Evolutionary conservation across 2,888 invertebrate genomes (phyloP), one percentile per base, ranked within the genome.

Genomic region (Drosophila nr. medialis): DNA sequence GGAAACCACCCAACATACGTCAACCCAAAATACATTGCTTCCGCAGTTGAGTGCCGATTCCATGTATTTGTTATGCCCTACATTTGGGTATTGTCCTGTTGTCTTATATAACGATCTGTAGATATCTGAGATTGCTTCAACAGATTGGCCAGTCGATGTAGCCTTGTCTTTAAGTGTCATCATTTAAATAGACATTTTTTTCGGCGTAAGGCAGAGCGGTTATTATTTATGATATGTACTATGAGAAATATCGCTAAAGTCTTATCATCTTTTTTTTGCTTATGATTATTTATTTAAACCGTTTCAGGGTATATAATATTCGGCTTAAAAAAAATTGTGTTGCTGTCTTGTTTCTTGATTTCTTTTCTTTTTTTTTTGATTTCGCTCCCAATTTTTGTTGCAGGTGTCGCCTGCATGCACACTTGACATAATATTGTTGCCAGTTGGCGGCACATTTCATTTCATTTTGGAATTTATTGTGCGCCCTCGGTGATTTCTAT

Each of bases 381-480:
- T 71, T 50, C 36, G 55, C 58, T 58, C 32, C 40, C 36, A 64
- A 54, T 65, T 65, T 64, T 27, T 65, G 72, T 38, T 82, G 82
- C 83, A 83, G 83, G 83, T 81, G 81, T 77, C 80, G 66, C 67
- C 74, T 70, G 77, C 64, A 65, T 64, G 77, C 73, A 70, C 63
- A 79, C 81, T 80, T 80, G 78, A 79, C 79, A 77, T 79, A 81
- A 79, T 79, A 81, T 63, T 77, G 77, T 63, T 79, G 80, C 75
- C 80, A 80, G 72, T 80, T 80, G 75, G 72, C 66, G 69, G 75
- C 76, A 65, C 69, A 79, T 82, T 79, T 79, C 71, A 79, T 79
- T 80, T 77, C 67, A 72, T 63, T 76, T 76, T 68, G 51, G 60
- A 80, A 78, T 80, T 80, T 81, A 78, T 67, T 75, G 71, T 66